Evolutionary conservation across 2,113 vertebrate genomes (phyloP).

Genomic region (Plecotus auritus): DNA sequence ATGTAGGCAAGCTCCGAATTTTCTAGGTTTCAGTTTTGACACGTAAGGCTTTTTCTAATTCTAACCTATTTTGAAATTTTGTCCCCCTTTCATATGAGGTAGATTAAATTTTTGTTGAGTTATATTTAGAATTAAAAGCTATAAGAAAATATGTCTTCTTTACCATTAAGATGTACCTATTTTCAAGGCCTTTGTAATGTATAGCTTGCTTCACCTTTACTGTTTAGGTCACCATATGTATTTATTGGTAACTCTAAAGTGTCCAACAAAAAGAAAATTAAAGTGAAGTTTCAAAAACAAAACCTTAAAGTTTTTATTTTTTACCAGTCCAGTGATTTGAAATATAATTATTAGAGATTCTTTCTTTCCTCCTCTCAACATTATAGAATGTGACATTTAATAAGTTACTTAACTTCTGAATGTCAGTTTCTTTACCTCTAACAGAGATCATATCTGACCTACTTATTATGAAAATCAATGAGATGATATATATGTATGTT

Average conservation of each 20-base stretch:
- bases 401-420: neutral
- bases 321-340: neutral
- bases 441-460: neutral
- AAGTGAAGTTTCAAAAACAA: neutral
- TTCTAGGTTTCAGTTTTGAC: neutral
- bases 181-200: neutral
- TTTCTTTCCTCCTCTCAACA: neutral
- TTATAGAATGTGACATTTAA: neutral
- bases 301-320: neutral
- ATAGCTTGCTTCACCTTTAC: neutral
- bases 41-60: neutral
- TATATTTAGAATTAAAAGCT: neutral
- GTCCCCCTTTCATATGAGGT: neutral
- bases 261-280: neutral
- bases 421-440: neutral
- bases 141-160: neutral
- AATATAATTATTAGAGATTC: neutral
- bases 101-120: slow-evolving; percentile 19
- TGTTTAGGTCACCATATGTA: neutral
- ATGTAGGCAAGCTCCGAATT: neutral
- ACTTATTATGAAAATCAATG: neutral
- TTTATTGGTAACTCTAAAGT: neutral
- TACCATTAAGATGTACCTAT: neutral
- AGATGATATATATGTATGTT: neutral
- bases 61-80: neutral